Conservation (phyloP, 2,113 vertebrate genomes). For the Grallaria varia region DNA sequence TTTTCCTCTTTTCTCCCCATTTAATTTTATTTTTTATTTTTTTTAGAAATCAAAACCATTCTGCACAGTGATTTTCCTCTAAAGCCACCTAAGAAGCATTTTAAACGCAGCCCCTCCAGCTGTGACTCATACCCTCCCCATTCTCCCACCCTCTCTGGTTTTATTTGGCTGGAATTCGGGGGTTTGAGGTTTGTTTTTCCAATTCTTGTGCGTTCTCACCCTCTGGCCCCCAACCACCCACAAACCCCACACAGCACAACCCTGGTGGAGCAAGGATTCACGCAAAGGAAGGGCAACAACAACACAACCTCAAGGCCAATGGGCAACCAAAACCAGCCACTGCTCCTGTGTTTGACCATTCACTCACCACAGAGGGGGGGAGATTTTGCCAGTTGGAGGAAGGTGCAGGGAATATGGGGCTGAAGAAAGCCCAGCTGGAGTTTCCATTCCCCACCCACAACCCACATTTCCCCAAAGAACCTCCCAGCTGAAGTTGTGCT, state of each 20-base stretch:
- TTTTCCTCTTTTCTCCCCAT: rapidly evolving
- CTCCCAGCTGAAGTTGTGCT: not conserved
- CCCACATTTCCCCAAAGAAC: not conserved
- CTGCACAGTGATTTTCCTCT: not conserved
- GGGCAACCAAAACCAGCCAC: not conserved
- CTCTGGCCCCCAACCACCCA: not conserved
- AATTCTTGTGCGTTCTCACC: not conserved
- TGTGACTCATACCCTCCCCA: not conserved
- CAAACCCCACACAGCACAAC: not conserved
- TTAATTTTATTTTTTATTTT: not conserved
- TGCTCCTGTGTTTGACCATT: not conserved
- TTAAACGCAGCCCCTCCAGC: not conserved
- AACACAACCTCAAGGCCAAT: not conserved
- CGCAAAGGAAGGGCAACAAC: not conserved
- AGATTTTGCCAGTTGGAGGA: not conserved
- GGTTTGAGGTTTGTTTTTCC: not conserved
- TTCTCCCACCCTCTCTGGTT: not conserved
- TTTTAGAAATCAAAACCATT: not conserved
- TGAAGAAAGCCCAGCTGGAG: not conserved
- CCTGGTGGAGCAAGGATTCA: not conserved
- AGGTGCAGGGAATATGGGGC: not conserved
- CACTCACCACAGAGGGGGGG: not conserved
- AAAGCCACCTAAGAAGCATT: not conserved
- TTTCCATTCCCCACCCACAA: not conserved
- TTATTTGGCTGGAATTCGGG: not conserved